Base-by-base conservation (phyloP, 2,113 vertebrate genomes). In the Solea solea region DNA sequence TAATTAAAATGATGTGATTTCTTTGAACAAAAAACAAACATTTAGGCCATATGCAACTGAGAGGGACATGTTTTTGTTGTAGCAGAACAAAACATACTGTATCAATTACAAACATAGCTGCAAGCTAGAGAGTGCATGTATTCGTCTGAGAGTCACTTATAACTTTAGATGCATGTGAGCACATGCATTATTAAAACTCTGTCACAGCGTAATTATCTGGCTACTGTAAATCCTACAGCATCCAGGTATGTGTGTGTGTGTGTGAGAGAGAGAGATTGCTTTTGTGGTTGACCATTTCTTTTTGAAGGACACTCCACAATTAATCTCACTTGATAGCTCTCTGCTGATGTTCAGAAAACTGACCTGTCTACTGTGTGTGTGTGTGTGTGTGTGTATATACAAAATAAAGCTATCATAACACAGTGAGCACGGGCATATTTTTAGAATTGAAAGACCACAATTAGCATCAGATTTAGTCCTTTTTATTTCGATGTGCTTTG, bases 261-360 rank as follows among this genome's bases (percentile, higher is more conserved):
- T 44, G 2, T 28, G 25, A 9, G n/a, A n/a, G n/a, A n/a, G n/a
- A n/a, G n/a, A n/a, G n/a, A 0, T n/a, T 67, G 51, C 45, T 58
- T 78, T 79, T 80, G 13, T 75, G 60, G 50, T 55, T 25, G 54
- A 69, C 44, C 5, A 16, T 61, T 74, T 79, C 51, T 66, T 56
- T 60, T 56, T 53, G 67, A 50, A 48, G 54, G 42, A 49, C 66
- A 56, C 41, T 70, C 21, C 50, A 65, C 61, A 45, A 74, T 72
- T 75, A 63, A 82, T 81, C 75, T 81, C 63, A 84, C 25, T 74
- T 34, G 34, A 69, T 56, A 58, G 40, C 21, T 68, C 77, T 67
- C 69, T 77, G 81, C 81, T 86, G 77, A 76, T 73, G 62, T 21
- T 58, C 53, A 59, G 28, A 34, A 67, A 58, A 69, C 59, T 15